A percentile compares a stretch with the other conserved stretches of the same genome.
Conservation (phyloP, 2,113 vertebrate genomes). For the Ptilonorhynchus violaceus region DNA sequence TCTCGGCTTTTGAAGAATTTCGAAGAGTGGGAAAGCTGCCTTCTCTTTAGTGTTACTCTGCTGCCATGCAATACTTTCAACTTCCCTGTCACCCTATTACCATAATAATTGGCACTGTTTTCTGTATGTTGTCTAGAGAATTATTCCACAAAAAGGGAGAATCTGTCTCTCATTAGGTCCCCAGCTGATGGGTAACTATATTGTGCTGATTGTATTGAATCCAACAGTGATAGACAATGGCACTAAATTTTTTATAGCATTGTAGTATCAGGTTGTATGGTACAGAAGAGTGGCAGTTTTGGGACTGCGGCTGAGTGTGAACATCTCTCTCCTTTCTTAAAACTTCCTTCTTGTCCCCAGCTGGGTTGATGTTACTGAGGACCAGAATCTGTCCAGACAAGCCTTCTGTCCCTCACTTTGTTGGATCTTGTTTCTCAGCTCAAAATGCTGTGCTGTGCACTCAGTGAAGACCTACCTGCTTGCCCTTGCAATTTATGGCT, state of each 20-base stretch:
- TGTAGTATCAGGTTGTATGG: not conserved
- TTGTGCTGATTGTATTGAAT: not conserved
- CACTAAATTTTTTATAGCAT: not conserved
- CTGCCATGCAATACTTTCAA: not conserved
- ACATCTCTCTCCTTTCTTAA: not conserved
- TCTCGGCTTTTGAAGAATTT: not conserved
- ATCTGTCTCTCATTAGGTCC: not conserved
- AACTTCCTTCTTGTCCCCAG: not conserved
- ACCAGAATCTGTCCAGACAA: not conserved
- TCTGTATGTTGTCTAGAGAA: not conserved
- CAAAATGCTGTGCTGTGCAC: rapidly evolving
- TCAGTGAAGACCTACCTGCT: not conserved
- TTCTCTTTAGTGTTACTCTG: not conserved
- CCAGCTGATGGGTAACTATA: not conserved
- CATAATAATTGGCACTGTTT: not conserved
- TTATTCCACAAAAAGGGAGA: not conserved
- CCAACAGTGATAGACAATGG: not conserved
- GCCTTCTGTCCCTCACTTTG: not conserved
- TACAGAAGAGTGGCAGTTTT: not conserved
- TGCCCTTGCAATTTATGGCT: not conserved
- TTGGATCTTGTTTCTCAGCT: not conserved
- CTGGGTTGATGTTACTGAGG: not conserved
- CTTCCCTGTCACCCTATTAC: not conserved
- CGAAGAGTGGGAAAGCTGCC: not conserved
- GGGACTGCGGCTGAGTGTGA: not conserved